Evolutionary conservation across 1,140 invertebrate genomes (phyloP), one percentile per base, ranked within the genome.

Genomic region (Orussus abietinus): DNA sequence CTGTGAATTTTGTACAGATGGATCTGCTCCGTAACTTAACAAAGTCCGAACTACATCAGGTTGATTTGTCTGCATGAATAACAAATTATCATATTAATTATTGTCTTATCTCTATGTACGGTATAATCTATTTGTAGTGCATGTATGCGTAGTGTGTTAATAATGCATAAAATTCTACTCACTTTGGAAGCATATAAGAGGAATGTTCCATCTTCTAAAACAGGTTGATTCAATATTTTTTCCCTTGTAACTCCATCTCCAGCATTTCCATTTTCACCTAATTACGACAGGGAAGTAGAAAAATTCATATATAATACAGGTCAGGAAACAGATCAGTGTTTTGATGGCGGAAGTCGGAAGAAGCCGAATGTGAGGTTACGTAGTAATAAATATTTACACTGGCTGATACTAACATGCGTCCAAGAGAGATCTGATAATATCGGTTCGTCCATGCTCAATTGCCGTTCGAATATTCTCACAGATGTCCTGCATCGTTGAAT

Each of bases 121-220:
- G n/a, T n/a, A n/a, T n/a, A n/a, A n/a, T n/a, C n/a, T n/a, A n/a
- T n/a, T n/a, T n/a, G n/a, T n/a, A n/a, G n/a, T n/a, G n/a, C n/a
- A n/a, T n/a, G n/a, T n/a, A n/a, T n/a, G n/a, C n/a, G n/a, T n/a
- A n/a, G n/a, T n/a, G n/a, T n/a, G n/a, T n/a, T n/a, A n/a, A n/a
- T n/a, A 11, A 21, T n/a, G n/a, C n/a, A n/a, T n/a, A n/a, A n/a
- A n/a, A n/a, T 33, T 20, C 12, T 29, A 20, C 33, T 60, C 72
- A 82, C 77, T 73, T 80, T 80, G 15, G 80, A 76, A 32, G 81
- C 80, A 43, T 80, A 73, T 47, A 77, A 77, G 20, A 84, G 66
- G 44, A 82, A 75, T 19, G 80, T 81, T n/a, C 80, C 80, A 55
- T 78, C 76, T 34, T 78, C 73, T 38, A 75, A 59, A 20, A 77